Base-by-base conservation (phyloP, 2,113 vertebrate species). In the Anser brachyrhynchus region DNA sequence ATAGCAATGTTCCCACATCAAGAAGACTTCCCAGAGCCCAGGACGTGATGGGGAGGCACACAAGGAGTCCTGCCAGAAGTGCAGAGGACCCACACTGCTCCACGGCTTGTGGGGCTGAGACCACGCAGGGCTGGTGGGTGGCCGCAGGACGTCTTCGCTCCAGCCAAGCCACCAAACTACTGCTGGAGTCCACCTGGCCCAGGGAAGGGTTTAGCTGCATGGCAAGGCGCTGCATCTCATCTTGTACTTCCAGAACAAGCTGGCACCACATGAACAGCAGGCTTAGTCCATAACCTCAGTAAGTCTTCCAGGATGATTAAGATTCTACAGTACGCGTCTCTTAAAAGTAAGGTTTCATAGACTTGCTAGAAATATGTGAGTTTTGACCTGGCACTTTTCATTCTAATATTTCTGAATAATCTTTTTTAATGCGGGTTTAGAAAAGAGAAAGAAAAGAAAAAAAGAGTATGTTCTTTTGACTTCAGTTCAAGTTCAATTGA, bases 371-470 rank as follows among this genome's bases (percentile, higher is more conserved):
- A 96, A 95, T 94, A 93, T 51, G 70, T 89, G 76, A 95, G 39
- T 92, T 95, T 92, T 95, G 89, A 96, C 88, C 89, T 89, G 78
- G 76, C 65, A 72, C 73, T 92, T 89, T 84, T 82, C 49, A 84
- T 92, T 84, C 65, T 66, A 84, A 84, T 77, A 81, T 75, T 75
- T 93, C 65, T 66, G 90, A 94, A 90, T 89, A 87, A 94, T 75
- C 76, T 96, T 86, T 92, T 88, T 80, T 59, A 95, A 91, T 87
- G 33, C 33, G 65, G 67, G 52, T 86, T 93, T 90, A 77, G 59
- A 37, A 73, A 90, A 71, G 19, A 11, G 31, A 9, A 21, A 19
- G 20, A 51, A 31, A 41, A 41, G n/a, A 23, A 78, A 54, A 54
- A 22, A 33, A 20, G 19, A 80, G 10, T 44, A 31, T 41, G 37